Base-by-base conservation (phyloP, 2,113 vertebrate genomes). In the Phoenicopterus ruber region DNA sequence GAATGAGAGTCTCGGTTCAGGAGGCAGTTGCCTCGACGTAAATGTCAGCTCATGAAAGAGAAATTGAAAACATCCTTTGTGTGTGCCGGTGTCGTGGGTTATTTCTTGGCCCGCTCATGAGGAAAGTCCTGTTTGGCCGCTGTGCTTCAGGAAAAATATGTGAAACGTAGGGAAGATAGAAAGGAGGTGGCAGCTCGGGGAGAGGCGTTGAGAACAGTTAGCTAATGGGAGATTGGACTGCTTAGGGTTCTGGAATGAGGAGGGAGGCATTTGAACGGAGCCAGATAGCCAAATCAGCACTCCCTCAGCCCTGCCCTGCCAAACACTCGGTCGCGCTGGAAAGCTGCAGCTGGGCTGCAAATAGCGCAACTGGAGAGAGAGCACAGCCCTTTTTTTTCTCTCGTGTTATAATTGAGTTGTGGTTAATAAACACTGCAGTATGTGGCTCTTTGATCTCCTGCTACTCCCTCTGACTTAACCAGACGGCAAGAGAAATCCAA, bases 61-160 rank as follows among this genome's bases (percentile, higher is more conserved):
- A 40, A 25, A 54, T 24, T 96, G 82, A 96, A 95, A 96, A 66
- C 86, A 21, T 70, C 71, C 71, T 95, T 95, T 96, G 95, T 96
- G 46, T 32, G 26, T 2, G 36, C 70, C 6, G 1, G 70, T 69
- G 78, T 42, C 10, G 90, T 95, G 93, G 92, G 92, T 77, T 95
- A n/a, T 36, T 85, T 90, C 92, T 95, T 93, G 96, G 95, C 94
- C 82, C 2, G 8, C 84, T 91, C 3, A 0, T 55, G 93, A 93
- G 91, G 81, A 86, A 71, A 93, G 89, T 80, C 88, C 93, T 95
- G 85, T 90, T 79, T 70, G 80, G 87, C 62, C 6, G 1, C 84
- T 61, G 78, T 29, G 73, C 84, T 76, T 47, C n/a, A 12, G 78
- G n/a, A 55, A 52, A 92, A 91, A 38, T 90, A 88, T 90, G 87